A percentile compares a stretch with the other conserved stretches of the same genome.
These are phyloP conservation scores for Eumacrocentrus americanus DNA, from an alignment of 2,888 invertebrate species.

Conservation along the genomic window DNA sequence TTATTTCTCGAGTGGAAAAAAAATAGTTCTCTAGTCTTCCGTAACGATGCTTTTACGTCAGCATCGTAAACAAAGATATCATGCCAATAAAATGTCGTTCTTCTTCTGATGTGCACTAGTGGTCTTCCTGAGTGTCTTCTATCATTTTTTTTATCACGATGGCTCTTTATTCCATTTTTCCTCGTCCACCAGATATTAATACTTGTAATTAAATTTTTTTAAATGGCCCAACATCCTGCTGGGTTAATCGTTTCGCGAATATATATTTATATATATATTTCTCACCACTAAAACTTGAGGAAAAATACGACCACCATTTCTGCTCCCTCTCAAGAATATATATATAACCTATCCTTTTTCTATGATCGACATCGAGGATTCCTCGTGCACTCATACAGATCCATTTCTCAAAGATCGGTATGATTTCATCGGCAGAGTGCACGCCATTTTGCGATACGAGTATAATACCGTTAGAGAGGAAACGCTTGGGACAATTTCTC, in stretches of 20 bases:
- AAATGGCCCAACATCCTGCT: too few relatives aligned
- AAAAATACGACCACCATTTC: too few relatives aligned
- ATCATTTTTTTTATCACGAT: not conserved
- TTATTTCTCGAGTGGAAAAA: too few relatives aligned
- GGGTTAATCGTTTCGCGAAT: too few relatives aligned
- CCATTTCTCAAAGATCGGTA: not conserved
- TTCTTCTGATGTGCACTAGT: not conserved
- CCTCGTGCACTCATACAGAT: not conserved
- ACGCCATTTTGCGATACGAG: not conserved
- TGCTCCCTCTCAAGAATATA: too few relatives aligned
- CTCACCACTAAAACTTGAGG: too few relatives aligned
- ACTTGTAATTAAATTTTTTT: too few relatives aligned
- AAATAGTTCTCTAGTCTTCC: not conserved
- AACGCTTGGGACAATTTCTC: slow-evolving; percentile 5
- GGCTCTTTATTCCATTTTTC: too few relatives aligned
- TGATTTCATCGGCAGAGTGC: slow-evolving; percentile 13
- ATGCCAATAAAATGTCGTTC: not conserved
- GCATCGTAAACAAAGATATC: slow-evolving; percentile 1
- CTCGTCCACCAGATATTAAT: too few relatives aligned
- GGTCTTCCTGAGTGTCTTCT: not conserved
- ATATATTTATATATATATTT: too few relatives aligned
- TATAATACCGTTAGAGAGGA: not conserved
- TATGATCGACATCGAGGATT: not conserved
- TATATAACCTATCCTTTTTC: too few relatives aligned
- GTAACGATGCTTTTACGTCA: not conserved